Conservation (phyloP, 2,797 vertebrate genomes). For the Betta splendens region DNA sequence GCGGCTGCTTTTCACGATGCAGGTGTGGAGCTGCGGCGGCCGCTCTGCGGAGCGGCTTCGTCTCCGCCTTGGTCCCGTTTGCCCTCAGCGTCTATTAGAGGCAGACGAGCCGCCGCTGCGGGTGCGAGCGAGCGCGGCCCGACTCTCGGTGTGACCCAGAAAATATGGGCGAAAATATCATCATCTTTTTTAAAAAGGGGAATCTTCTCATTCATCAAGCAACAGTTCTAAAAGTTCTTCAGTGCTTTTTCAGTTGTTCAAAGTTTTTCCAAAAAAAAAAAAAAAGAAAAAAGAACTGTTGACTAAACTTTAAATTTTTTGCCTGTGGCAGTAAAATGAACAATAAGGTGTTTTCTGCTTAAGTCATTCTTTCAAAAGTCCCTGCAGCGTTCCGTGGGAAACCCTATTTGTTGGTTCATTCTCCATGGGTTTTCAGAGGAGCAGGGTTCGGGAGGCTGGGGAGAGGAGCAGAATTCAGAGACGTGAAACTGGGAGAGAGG, state of each 20-base stretch:
- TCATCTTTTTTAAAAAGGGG: slow-evolving; percentile 90
- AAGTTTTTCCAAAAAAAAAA: slow-evolving; percentile 79
- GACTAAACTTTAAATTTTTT: slow-evolving; percentile 81
- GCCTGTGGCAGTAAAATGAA: slow-evolving; percentile 94
- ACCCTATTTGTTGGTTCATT: slow-evolving; percentile 91
- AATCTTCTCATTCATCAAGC: slow-evolving; percentile 85
- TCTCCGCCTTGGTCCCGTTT: slow-evolving; percentile 76
- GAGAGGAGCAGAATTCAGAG: slow-evolving; percentile 53
- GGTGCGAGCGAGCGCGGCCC: slow-evolving; percentile 62
- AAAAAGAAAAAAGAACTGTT: slow-evolving; percentile 57
- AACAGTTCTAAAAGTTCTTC: slow-evolving; percentile 86
- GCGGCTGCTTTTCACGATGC: slow-evolving; percentile 48
- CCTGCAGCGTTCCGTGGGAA: slow-evolving; percentile 92
- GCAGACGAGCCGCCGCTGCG: slow-evolving; percentile 60
- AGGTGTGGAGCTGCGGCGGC: slow-evolving; percentile 55
- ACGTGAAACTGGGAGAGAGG: slow-evolving; percentile 40
- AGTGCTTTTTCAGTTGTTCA: slow-evolving; percentile 86
- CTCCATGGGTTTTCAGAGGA: slow-evolving; percentile 87
- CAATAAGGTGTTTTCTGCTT: slow-evolving; percentile 83
- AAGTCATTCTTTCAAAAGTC: slow-evolving; percentile 88
- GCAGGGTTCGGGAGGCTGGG: slow-evolving; percentile 67
- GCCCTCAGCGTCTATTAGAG: slow-evolving; percentile 66
- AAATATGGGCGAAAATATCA: slow-evolving; percentile 88
- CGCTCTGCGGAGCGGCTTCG: slow-evolving; percentile 62
- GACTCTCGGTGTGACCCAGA: slow-evolving; percentile 83